Evolutionary conservation across 35 echinoderm and acorn worm genomes (phyloP).

Genomic region (Patiria miniata): DNA sequence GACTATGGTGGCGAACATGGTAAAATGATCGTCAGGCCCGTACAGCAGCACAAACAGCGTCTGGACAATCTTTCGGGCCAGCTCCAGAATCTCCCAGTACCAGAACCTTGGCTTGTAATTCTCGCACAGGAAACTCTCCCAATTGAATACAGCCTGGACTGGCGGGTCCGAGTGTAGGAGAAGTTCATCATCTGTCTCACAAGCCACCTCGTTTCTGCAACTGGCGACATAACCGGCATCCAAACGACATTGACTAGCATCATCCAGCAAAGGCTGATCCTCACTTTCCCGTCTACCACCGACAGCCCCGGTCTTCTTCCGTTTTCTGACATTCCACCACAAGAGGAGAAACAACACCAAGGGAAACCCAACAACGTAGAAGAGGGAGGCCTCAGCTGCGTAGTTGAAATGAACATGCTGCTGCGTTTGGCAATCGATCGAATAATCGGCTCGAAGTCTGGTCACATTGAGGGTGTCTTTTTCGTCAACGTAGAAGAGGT

Average conservation of each 20-base stretch:
- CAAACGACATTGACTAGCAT: not conserved
- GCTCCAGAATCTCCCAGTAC: no score
- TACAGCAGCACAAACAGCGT: no score
- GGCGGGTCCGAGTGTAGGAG: not conserved
- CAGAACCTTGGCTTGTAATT: no score
- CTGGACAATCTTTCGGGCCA: no score
- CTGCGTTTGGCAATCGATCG: conserved; percentile 22
- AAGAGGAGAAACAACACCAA: conserved; percentile 25
- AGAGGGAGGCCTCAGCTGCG: conserved; percentile 3
- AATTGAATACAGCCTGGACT: conserved; percentile 15
- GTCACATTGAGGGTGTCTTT: not conserved
- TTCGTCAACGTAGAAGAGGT: conserved; percentile 18
- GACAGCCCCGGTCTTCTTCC: not conserved
- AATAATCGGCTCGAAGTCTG: conserved; percentile 37
- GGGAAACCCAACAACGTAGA: conserved; percentile 46
- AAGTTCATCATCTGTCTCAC: not conserved
- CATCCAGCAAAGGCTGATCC: not conserved
- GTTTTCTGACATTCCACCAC: not conserved
- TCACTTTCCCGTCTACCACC: not conserved
- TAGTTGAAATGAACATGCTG: not conserved
- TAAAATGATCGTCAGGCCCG: no score
- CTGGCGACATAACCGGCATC: not conserved
- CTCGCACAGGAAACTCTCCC: no score
- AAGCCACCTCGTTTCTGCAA: not conserved
- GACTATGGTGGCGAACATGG: no score